These are phyloP conservation scores for Pilophorus perplexus DNA, from an alignment of 2,888 invertebrate species.

Conservation along the genomic window DNA sequence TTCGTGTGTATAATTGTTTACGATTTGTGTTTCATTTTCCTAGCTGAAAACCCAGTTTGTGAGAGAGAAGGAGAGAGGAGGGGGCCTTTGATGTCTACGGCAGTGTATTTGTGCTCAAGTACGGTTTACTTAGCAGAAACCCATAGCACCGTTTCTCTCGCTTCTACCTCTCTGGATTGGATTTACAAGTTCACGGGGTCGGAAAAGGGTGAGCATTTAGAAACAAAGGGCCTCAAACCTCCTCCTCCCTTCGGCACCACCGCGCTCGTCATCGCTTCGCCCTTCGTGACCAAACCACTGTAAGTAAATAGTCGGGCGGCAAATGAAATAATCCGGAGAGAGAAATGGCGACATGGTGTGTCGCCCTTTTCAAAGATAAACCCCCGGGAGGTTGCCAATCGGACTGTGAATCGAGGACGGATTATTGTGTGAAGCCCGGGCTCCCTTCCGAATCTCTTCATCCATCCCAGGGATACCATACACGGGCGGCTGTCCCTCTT, in stretches of 20 bases:
- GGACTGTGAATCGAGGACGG: slow-evolving; percentile 34
- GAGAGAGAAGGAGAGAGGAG: no score
- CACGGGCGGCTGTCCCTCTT: no score
- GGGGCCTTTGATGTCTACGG: slow-evolving; percentile 36
- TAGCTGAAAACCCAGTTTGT: slow-evolving; percentile 15
- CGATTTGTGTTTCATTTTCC: slow-evolving; percentile 37
- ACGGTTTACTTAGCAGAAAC: slow-evolving; percentile 40
- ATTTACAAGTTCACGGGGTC: slow-evolving; percentile 40
- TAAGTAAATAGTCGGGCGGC: slow-evolving; percentile 36
- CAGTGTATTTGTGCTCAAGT: slow-evolving; percentile 38
- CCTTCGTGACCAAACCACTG: slow-evolving; percentile 33
- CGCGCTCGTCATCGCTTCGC: no score
- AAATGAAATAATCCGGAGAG: slow-evolving; percentile 39
- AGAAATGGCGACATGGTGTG: slow-evolving; percentile 31
- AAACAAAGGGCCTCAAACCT: slow-evolving; percentile 31
- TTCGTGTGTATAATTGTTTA: slow-evolving; percentile 41
- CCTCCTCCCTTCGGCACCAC: neutral
- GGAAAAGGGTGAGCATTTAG: slow-evolving; percentile 32
- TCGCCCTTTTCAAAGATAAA: slow-evolving; percentile 32
- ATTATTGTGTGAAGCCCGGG: slow-evolving; percentile 16
- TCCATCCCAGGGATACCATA: no score
- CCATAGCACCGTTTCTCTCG: slow-evolving; percentile 24
- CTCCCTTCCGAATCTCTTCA: no score
- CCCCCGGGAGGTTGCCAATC: slow-evolving; percentile 28
- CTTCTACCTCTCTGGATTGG: slow-evolving; percentile 34